Conservation (phyloP, 2,113 vertebrate species). For the Lutjanus erythropterus region DNA sequence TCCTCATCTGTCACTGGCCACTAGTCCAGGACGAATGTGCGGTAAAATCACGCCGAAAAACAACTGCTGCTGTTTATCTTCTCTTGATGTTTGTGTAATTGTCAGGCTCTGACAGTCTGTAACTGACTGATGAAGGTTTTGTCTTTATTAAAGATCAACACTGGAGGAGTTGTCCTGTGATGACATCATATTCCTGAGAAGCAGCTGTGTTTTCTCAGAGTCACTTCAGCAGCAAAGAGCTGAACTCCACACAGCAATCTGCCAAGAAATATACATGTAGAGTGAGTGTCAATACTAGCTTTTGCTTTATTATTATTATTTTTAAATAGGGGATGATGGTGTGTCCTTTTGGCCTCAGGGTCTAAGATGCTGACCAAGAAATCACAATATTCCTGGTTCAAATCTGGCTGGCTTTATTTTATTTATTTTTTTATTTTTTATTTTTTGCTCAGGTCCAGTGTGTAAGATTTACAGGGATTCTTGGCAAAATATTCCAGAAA, state of each 20-base stretch:
- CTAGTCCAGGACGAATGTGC: not conserved
- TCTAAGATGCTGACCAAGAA: not conserved
- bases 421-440: too few species aligned
- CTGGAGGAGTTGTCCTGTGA: conserved; percentile 84
- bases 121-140: conserved; percentile 71
- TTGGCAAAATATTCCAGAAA: too few species aligned
- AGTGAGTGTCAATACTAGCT: conserved; percentile 34
- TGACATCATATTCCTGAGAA: conserved; percentile 89
- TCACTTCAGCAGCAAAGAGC: conserved; percentile 90
- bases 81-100: conserved; percentile 33
- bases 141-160: conserved; percentile 83
- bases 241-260: conserved; percentile 82
- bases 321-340: conserved; percentile 17
- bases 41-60: conserved; percentile 21
- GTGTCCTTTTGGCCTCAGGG: not conserved
- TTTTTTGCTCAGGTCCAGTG: too few species aligned
- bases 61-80: conserved; percentile 45
- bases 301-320: conserved; percentile 12
- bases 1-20: conserved; percentile 42
- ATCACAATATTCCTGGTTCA: conserved; percentile 17
- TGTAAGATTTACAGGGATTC: too few species aligned
- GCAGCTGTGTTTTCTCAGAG: conserved; percentile 92
- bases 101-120: conserved; percentile 45
- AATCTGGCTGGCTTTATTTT: not conserved
- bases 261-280: conserved; percentile 77